Base-by-base conservation (phyloP, 2,888 invertebrate species). In the Xiphydria camelus region DNA sequence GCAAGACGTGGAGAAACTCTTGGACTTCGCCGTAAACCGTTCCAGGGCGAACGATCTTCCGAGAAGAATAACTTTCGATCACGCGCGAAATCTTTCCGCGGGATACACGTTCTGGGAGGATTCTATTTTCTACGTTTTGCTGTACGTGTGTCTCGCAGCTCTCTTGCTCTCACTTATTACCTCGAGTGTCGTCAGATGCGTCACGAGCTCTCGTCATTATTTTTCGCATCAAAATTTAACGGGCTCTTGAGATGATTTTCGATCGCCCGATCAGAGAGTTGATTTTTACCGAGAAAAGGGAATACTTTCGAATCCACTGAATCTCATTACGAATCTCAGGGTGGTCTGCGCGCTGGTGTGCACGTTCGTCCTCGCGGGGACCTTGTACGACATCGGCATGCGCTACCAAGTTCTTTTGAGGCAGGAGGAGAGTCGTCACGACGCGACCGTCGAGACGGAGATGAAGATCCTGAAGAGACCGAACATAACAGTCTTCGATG, bases 21-120 rank as follows among this genome's bases (percentile, higher is more conserved):
- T 82, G n/a, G 75, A 76, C 47, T 80, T 80, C 59, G 78, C 79
- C 10, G 73, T 77, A 14, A 77, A 78, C 44, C 76, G 78, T 44
- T 60, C 77, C 21, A 75, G 76, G 44, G 64, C 71, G 4, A 77
- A 76, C 50, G 73, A 66, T 40, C 56, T 76, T 1, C 76, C 78
- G 2, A 70, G 79, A 41, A 49, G 41, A 38, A 53, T 68, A 6
- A 50, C 29, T 2, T 34, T 66, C 7, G 32, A 57, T 31, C 41
- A 47, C 25, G 53, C 65, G 15, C 52, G 63, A 36, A 66, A 67
- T 49, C 53, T 67, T 4, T 59, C 62, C 2, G 52, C 52, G 14
- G 64, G 62, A 36, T 66, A 64, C 19, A 32, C 49, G 17, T 10
- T 62, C 9, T 61, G 59, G 62, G 48, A 64, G 1, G 64, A 68